Conservation (phyloP, 2,797 vertebrate species). For the Diceros bicornis region DNA sequence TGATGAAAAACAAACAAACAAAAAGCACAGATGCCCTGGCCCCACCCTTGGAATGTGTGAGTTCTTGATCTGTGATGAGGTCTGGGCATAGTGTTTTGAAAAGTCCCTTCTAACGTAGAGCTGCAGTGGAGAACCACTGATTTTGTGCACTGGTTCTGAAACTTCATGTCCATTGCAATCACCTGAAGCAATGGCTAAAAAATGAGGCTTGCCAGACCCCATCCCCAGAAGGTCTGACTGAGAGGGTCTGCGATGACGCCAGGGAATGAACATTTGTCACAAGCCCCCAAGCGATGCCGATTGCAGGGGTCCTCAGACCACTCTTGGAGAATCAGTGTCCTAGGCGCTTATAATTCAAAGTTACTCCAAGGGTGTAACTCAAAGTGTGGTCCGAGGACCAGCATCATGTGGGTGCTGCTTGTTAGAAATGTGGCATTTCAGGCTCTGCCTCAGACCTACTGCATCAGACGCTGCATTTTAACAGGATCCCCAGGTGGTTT, state of each 20-base stretch:
- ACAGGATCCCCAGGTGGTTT: neutral
- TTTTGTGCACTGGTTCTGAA: neutral
- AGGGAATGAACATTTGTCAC: neutral
- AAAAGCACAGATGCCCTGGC: neutral
- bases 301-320: neutral
- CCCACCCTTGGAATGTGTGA: neutral
- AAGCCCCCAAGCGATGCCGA: neutral
- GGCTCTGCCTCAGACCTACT: neutral
- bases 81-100: neutral
- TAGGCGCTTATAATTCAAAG: neutral
- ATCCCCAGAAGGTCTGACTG: neutral
- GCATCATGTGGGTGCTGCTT: neutral
- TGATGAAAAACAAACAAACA: neutral
- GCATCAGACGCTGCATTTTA: neutral
- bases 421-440: constrained; percentile 30
- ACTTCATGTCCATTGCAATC: neutral
- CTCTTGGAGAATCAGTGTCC: neutral
- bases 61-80: neutral
- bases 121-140: neutral
- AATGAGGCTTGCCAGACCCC: neutral
- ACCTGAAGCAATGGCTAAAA: neutral
- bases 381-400: neutral
- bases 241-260: neutral
- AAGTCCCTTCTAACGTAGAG: neutral
- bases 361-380: neutral